Base-by-base conservation (phyloP, 2,113 vertebrate genomes). In the Colinus virginianus region DNA sequence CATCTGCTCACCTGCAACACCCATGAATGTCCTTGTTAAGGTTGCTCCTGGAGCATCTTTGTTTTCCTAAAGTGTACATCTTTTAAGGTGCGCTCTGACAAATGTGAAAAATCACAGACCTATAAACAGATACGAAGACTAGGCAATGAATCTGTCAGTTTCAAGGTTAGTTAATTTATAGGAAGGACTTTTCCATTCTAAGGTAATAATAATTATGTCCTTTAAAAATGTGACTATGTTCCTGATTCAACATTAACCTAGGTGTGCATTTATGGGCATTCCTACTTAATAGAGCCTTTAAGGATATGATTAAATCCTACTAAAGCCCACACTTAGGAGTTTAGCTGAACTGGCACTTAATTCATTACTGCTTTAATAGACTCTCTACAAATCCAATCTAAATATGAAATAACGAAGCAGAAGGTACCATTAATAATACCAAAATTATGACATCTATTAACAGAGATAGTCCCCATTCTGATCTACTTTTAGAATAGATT, bases 331-430 rank as follows among this genome's bases (percentile, higher is more conserved):
- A 78, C 17, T 68, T 82, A 58, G 78, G 42, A 59, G 19, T 86
- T 93, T 61, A 87, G 15, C 19, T 82, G 78, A 93, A 92, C 66
- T 62, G 48, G 13, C 36, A 59, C 40, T 87, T 87, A 71, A 91
- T 91, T 91, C 20, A 16, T 66, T 86, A 74, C 25, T 16, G 20
- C 64, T 80, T 93, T 91, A 90, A 81, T 69, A 70, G 21, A 69
- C 4, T 4, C 12, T 70, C 53, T 87, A 68, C 13, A 77, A 88
- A 88, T 70, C 7, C 25, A 88, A 63, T 38, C 46, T 78, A 72
- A 92, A 89, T 67, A 70, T 3, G 9, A 90, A 90, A 78, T 85
- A 76, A 87, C 48, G 71, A 81, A 90, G 32, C 64, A 90, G 53
- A n/a, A 86, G 76, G 16, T 62, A 22, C 55, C 14, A 81, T 62